phyloP scores from a whole-genome alignment of 2,888 invertebrate genomes.

The Ametastegia equiseti region DNA sequence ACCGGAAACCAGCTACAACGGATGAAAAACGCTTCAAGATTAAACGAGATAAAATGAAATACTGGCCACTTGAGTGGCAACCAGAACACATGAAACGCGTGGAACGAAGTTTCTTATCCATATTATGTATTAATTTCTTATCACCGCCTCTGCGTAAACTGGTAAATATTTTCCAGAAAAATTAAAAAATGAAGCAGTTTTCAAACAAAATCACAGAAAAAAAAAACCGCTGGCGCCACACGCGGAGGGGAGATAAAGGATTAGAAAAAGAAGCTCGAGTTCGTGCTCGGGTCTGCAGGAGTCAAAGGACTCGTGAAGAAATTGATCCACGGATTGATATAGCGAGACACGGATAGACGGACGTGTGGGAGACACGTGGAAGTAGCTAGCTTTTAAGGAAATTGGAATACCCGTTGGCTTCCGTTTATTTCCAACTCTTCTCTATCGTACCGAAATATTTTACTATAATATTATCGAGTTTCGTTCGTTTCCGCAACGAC shows the following conservation, averaged over 20 bases:
- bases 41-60: neutral
- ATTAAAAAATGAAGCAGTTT: too few species aligned
- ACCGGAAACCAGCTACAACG: neutral
- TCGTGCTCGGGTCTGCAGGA: neutral
- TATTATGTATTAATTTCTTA: too few species aligned
- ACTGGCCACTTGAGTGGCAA: too few species aligned
- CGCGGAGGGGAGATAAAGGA: constrained; percentile 3
- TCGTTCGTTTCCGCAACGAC: neutral
- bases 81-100: too few species aligned
- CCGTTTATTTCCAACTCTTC: constrained; percentile 2
- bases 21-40: neutral
- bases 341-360: neutral
- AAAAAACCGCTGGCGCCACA: neutral
- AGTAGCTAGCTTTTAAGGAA: constrained; percentile 33
- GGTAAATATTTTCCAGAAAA: neutral
- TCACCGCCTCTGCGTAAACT: too few species aligned
- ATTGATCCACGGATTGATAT: constrained; percentile 21
- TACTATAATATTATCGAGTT: constrained; percentile 1
- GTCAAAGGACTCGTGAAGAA: constrained; percentile 21
- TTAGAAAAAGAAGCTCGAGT: neutral
- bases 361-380: neutral
- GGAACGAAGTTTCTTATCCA: too few species aligned
- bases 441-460: neutral
- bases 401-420: constrained; percentile 20
- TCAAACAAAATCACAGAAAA: neutral